Base-by-base conservation (phyloP, 2,113 vertebrate genomes). In the Eleginops maclovinus region DNA sequence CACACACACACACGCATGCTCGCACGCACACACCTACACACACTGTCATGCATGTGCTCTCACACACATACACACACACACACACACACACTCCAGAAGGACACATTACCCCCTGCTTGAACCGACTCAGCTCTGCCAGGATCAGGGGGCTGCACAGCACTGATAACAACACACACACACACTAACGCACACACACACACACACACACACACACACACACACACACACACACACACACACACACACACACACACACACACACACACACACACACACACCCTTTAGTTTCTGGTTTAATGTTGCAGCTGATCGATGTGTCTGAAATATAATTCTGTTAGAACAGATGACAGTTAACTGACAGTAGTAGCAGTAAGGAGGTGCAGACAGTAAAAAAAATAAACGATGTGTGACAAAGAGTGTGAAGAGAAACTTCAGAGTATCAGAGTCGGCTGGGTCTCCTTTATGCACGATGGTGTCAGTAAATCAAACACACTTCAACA, bases 91-190 rank as follows among this genome's bases (percentile, higher is more conserved):
- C 58, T 53, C 58, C 53, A 64, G 83, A 65, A 82, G 82, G 86
- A 79, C 86, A 87, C 88, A 90, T 87, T 90, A 87, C 63, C 87
- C 87, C 55, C 80, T 87, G 72, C 47, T 31, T 90, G 89, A 90
- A 88, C 87, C 67, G 64, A 43, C 79, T 77, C 53, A 64, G 84
- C 80, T 75, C 72, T 85, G 87, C 89, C 87, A 88, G 87, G 75
- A 85, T 83, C 82, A 64, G 84, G 79, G 79, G 77, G 63, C 89
- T 90, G 89, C 89, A 82, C 65, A 31, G n/a, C 49, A 36, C 89
- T 88, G 89, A 90, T 88, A 90, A 90, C 86, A 50, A 62, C 67
- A 74, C 70, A 74, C 74, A 43, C 77, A 31, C 78, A 50, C 60
- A 58, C 76, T 61, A 55, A 60, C 58, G 46, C 75, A 46, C 49